Conservation (phyloP, 2,888 invertebrate species). For the Oxyteleia sp. region DNA sequence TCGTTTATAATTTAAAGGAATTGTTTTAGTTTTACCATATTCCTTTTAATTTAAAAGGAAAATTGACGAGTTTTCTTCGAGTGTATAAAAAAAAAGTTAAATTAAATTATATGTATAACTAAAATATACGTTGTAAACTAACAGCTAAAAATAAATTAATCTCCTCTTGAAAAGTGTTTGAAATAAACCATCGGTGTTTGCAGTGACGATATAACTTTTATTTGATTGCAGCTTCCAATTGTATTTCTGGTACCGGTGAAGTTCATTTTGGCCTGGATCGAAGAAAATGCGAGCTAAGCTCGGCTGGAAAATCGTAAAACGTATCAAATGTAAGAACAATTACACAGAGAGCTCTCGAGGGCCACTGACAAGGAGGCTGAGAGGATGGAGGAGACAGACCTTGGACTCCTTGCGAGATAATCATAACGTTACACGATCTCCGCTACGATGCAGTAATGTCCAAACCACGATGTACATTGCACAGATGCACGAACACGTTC, state of each 20-base stretch:
- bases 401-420: constrained; percentile 87
- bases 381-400: constrained; percentile 82
- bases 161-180: too few relatives aligned
- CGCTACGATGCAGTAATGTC: constrained; percentile 85
- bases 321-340: constrained; percentile 81
- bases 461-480: constrained; percentile 84
- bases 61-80: too few relatives aligned
- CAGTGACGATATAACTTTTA: too few relatives aligned
- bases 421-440: constrained; percentile 85
- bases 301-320: constrained; percentile 48
- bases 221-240: too few relatives aligned
- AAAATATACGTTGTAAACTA: too few relatives aligned
- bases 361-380: constrained; percentile 67
- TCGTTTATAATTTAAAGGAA: too few relatives aligned
- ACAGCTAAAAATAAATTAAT: too few relatives aligned
- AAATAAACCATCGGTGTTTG: too few relatives aligned
- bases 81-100: too few relatives aligned
- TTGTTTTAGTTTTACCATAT: too few relatives aligned
- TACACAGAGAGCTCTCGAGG: constrained; percentile 75
- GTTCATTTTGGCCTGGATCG: not conserved
- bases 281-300: constrained; percentile 23
- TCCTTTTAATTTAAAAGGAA: too few relatives aligned
- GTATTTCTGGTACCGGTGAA: not conserved
- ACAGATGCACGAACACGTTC: constrained; percentile 75
- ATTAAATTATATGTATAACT: too few relatives aligned